phyloP scores from a whole-genome alignment of 2,113 vertebrate species.

The Nyctibius bracteatus region DNA sequence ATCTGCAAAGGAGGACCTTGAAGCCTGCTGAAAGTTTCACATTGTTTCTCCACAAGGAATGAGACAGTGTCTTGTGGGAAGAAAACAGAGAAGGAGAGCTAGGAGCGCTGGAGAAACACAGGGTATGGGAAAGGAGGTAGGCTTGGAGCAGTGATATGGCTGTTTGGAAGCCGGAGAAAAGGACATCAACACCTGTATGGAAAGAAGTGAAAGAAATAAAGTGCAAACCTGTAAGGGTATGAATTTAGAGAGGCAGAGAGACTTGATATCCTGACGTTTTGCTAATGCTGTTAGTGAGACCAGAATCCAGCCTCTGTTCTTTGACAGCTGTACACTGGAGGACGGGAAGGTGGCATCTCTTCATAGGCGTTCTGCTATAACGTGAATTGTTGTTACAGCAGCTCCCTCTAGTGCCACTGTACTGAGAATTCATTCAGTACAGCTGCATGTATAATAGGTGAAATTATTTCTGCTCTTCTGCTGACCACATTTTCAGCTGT shows the following conservation, averaged over 20 bases:
- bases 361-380: rapidly evolving
- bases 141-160: rapidly evolving
- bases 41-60: not conserved
- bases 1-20: not conserved
- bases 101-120: not conserved
- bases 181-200: not conserved
- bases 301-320: not conserved
- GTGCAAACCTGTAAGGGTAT: not conserved
- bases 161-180: not conserved
- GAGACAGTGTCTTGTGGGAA: not conserved
- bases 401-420: slow-evolving; percentile 56
- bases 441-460: not conserved
- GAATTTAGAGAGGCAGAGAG: not conserved
- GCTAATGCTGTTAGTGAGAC: not conserved
- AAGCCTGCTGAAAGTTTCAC: not conserved
- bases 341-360: rapidly evolving
- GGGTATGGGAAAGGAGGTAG: not conserved
- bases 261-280: not conserved
- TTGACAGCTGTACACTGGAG: not conserved
- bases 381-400: not conserved
- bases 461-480: not conserved
- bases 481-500: rapidly evolving
- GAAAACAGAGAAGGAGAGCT: not conserved
- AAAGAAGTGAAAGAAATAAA: not conserved
- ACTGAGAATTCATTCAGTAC: not conserved